Evolutionary conservation across 2,797 vertebrate species (phyloP).

Genomic region (Masticophis lateralis): DNA sequence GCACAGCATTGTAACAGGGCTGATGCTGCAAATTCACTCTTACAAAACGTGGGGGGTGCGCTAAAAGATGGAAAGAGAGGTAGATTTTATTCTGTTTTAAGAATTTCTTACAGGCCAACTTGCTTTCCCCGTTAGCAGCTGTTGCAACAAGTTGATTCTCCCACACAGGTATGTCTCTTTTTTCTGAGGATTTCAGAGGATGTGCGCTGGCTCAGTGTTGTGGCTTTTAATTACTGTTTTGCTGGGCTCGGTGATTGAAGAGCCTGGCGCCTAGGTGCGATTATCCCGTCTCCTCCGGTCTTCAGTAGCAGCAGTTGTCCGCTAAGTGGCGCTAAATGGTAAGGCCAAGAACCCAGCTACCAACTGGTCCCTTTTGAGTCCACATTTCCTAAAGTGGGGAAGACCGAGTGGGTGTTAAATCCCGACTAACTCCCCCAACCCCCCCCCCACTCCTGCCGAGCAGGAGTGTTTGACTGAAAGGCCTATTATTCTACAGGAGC

Average conservation of each 20-base stretch:
- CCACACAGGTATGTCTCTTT: slow-evolving; percentile 62
- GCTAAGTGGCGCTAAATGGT: slow-evolving; percentile 73
- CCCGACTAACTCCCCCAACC: background rate
- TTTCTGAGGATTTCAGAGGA: slow-evolving; percentile 66
- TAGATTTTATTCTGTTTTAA: background rate
- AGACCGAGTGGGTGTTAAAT: background rate
- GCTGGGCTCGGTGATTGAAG: slow-evolving; percentile 68
- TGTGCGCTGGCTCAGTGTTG: slow-evolving; percentile 70
- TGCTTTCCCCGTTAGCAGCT: slow-evolving; percentile 58
- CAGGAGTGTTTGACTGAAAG: background rate
- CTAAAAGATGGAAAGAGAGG: slow-evolving; percentile 45
- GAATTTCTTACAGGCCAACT: slow-evolving; percentile 42
- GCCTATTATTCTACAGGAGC: background rate
- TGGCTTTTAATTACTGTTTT: slow-evolving; percentile 80
- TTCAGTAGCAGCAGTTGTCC: background rate
- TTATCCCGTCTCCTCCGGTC: slow-evolving; percentile 53
- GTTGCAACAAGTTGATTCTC: slow-evolving; percentile 68
- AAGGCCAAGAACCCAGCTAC: slow-evolving; percentile 9
- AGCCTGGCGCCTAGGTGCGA: slow-evolving; percentile 72
- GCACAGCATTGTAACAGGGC: background rate
- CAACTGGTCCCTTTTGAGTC: background rate
- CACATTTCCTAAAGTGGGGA: background rate
- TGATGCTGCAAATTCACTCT: slow-evolving; percentile 27
- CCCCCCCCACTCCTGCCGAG: background rate
- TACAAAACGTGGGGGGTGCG: slow-evolving; percentile 36